Percentiles rank a stretch among this genome's conserved stretches.
phyloP scores from a whole-genome alignment of 2,797 vertebrate genomes.

The Cirrhinus molitorella region DNA sequence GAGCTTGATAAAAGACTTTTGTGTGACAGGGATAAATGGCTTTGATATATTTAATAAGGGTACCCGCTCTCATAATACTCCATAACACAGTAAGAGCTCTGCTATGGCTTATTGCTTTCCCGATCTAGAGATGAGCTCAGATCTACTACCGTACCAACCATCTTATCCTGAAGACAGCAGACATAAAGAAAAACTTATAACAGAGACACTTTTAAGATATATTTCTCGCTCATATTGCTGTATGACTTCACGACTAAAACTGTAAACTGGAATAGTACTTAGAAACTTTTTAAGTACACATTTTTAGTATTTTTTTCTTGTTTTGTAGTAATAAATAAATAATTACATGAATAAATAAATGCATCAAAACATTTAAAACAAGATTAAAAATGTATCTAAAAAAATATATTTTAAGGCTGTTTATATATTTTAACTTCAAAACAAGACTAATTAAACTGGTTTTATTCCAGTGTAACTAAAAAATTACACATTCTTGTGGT shows the following conservation, averaged over 20 bases:
- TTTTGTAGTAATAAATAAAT: too few species aligned
- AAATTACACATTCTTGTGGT: neutral
- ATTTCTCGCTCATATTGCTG: neutral
- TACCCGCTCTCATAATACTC: constrained; percentile 26
- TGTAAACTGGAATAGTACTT: neutral
- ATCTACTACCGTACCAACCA: constrained; percentile 5
- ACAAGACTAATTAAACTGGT: neutral
- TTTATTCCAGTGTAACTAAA: neutral
- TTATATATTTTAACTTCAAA: neutral
- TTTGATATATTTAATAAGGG: constrained; percentile 53
- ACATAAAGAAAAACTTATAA: constrained; percentile 9
- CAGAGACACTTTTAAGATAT: constrained; percentile 1
- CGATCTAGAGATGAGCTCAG: constrained; percentile 21
- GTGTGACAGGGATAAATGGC: constrained; percentile 48
- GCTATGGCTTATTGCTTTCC: constrained; percentile 26
- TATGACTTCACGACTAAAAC: neutral
- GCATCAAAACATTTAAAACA: neutral
- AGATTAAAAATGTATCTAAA: too few species aligned
- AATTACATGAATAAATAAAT: neutral
- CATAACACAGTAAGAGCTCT: constrained; percentile 42
- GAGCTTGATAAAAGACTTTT: constrained; percentile 53
- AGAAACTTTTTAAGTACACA: neutral
- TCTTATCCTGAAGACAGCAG: neutral
- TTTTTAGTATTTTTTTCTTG: neutral
- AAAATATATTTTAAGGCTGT: too few species aligned